Base-by-base conservation (phyloP, 2,888 invertebrate species). In the Xylota sylvarum region DNA sequence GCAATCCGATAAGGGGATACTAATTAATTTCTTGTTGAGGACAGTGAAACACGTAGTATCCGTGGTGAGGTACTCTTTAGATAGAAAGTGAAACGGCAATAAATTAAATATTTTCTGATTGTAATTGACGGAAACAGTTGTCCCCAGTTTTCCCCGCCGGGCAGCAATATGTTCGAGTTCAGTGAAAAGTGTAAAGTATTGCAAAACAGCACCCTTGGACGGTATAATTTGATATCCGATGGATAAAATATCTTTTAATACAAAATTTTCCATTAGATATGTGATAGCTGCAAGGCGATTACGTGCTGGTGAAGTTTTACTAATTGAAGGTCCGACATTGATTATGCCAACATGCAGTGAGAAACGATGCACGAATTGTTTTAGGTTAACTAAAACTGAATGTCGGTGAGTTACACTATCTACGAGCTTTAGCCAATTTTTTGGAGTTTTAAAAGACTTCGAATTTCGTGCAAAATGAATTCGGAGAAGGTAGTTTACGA, bases 281-380 rank as follows among this genome's bases (percentile, higher is more conserved):
- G 88, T 94, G 69, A 92, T 93, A 46, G 94, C 95, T 12, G 91
- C 93, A 0, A 91, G 91, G 79, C 93, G 94, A 88, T 90, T 95
- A 30, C 93, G 92, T 81, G 91, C 93, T 0, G 95, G 95, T 0
- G 95, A 95, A 89, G 93, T 92, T 5, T 90, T 95, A 23, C 89
- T 95, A 0, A 88, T 92, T n/a, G 95, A 95, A 88, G 91, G 92
- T 79, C 94, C 95, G 0, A 92, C 94, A 17, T 90, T 94, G 1
- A 89, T 95, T 69, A 93, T 95, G 5, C 94, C 95, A 35, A 87
- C 89, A 4, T 72, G 82, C n/a, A 87, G 86, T 3, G 92, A 91
- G 37, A 88, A 88, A 30, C 90, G 91, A 4, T 95, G 95, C 88
- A 93, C 93, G 89, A 93, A 93, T 89, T 95, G 95, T 89, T 94